Evolutionary conservation across 2,888 invertebrate genomes (phyloP), one percentile per base, ranked within the genome.

Genomic region (Sarcophaga carnaria): DNA sequence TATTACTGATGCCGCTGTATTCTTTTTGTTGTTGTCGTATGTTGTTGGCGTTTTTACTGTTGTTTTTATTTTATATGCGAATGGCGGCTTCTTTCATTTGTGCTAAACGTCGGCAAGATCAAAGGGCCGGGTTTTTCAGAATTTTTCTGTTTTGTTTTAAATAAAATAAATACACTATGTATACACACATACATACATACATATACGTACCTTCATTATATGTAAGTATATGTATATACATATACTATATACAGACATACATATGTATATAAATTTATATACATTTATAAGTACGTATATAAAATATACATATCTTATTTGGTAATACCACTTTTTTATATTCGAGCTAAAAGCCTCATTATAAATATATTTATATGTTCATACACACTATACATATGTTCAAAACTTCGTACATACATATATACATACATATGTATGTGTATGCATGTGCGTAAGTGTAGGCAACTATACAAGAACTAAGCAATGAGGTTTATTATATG

Each of bases 71-170:
- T 64, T 80, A 80, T 69, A 80, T 79, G 79, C n/a, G 79, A 80
- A 67, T 75, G 70, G 63, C 83, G 79, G 83, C 64, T 69, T 80
- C 63, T 83, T 80, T 84, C 22, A 80, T 80, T 47, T 84, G 20
- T 66, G 76, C 80, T 66, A 80, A 80, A 80, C 37, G 84, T 84
- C 84, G 84, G 84, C 66, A 71, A 76, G 84, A 84, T 84, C 80
- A 84, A 84, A 84, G 76, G 66, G 45, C 12, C n/a, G 47, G 14
- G 1, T 54, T 54, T 54, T 54, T 54, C 54, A 54, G 54, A 17
- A 54, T 54, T 54, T 20, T 62, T 62, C 22, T 62, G 62, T 64
- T 64, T 12, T 64, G 64, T 64, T 54, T 49, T 54, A 54, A 54
- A 54, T 17, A 54, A 54, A 54, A 54, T 54, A 54, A 54, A 54